Base-by-base conservation (phyloP, 2,888 invertebrate genomes). In the Osmoderma eremita region DNA sequence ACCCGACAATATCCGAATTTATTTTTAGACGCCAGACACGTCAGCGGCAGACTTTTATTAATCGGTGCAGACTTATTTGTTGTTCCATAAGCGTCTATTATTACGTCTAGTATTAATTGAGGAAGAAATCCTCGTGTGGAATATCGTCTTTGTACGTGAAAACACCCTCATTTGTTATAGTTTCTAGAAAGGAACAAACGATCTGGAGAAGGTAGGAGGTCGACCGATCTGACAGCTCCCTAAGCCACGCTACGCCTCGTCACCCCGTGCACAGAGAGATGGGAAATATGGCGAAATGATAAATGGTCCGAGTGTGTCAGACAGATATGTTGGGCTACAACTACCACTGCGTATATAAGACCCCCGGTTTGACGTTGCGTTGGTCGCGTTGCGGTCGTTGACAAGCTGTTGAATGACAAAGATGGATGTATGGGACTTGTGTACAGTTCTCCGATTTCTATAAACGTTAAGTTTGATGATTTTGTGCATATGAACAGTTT, bases 361-460 rank as follows among this genome's bases (percentile, higher is more conserved):
- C 76, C 76, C 75, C 8, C 10, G 10, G 30, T 77, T 76, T 61
- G 73, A 56, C 74, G 71, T 68, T 69, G 76, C 75, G 76, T 78
- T 76, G 79, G 79, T 78, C 78, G 75, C 74, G 75, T 77, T 75
- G 75, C 73, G 78, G 78, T 77, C 74, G 70, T 73, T 78, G 79
- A 78, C 79, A 79, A 78, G 78, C 78, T 78, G 79, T 76, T 79
- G 78, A 79, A 78, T 77, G 79, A 79, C 78, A 77, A 76, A 76
- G 78, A 72, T 67, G 71, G 70, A 73, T 73, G 65, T 65, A 41
- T 30, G 3, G 10, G 24, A 41, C 65, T 17, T 58, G 24, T 42
- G 17, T 42, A 15, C 10, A 20, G 48, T 20, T 20, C 3, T 24
- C 22, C 18, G 48, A 17, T 17, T 18, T 5, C 5, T 36, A 36